phyloP scores from a whole-genome alignment of 2,797 vertebrate genomes.

The Mormyrops attenuatus region DNA sequence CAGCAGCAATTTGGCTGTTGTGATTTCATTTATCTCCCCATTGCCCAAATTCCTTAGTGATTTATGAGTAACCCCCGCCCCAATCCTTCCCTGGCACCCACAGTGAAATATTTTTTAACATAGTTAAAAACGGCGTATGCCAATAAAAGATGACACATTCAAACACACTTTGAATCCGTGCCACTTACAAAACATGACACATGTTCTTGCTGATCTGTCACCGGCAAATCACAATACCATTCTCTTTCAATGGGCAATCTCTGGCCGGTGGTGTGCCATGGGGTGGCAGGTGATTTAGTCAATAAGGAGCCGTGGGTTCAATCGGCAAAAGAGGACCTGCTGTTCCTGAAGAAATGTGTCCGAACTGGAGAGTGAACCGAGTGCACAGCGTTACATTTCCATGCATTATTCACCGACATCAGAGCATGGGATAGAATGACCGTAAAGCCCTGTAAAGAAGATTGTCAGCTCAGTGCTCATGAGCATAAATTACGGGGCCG shows the following conservation, averaged over 20 bases:
- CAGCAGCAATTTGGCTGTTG: background rate
- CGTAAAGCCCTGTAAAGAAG: background rate
- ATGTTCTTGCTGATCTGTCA: background rate
- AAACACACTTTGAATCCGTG: background rate
- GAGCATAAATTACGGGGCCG: background rate
- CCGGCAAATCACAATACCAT: background rate
- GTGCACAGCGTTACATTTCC: background rate
- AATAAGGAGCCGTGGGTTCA: background rate
- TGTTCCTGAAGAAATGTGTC: background rate
- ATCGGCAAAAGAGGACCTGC: background rate
- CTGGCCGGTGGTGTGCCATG: background rate
- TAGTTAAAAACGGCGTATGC: background rate
- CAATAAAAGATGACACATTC: background rate
- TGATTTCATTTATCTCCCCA: background rate
- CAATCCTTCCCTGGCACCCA: background rate
- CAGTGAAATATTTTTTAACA: background rate
- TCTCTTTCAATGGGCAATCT: background rate
- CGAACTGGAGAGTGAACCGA: background rate
- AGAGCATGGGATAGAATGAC: background rate
- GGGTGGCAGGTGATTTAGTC: background rate
- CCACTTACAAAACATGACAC: background rate
- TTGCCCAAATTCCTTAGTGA: background rate
- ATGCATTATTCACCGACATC: background rate
- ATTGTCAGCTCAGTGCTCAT: background rate
- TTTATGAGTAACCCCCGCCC: background rate